These are phyloP conservation scores for Germaria angustata DNA, from an alignment of 2,888 invertebrate genomes.

Conservation along the genomic window DNA sequence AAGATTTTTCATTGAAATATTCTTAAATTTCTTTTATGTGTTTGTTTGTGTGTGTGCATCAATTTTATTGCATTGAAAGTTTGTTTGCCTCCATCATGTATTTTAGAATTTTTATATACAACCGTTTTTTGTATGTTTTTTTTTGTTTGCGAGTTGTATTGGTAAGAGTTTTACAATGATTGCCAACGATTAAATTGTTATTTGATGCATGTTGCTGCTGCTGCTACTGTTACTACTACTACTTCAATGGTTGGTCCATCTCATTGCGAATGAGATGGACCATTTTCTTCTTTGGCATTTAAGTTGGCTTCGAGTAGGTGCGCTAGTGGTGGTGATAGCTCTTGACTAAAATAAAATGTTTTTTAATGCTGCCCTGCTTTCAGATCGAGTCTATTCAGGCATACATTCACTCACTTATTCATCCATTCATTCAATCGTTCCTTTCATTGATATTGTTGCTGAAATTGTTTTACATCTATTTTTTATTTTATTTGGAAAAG, in stretches of 20 bases:
- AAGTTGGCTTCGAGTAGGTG: conserved; percentile 12
- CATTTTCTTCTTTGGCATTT: conserved; percentile 48
- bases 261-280: neutral
- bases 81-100: conserved; percentile 5
- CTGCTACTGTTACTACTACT: conserved; percentile 6
- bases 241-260: neutral
- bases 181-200: conserved; percentile 65
- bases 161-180: conserved; percentile 45
- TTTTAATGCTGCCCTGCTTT: neutral
- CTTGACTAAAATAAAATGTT: conserved; percentile 20
- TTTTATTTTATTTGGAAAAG: conserved; percentile 4
- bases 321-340: neutral
- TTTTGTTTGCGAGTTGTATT: neutral
- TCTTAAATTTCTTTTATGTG: neutral
- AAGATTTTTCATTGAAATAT: conserved; percentile 59
- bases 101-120: conserved; percentile 1
- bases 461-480: conserved; percentile 40
- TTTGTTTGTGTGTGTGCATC: neutral
- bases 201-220: conserved; percentile 53
- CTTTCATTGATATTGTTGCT: conserved; percentile 45
- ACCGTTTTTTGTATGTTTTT: neutral
- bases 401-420: conserved; percentile 3
- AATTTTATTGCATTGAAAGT: conserved; percentile 29
- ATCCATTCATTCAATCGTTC: conserved; percentile 15
- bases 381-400: conserved; percentile 1